Evolutionary conservation across 2,888 invertebrate species (phyloP).

Genomic region (Archips xylosteana): DNA sequence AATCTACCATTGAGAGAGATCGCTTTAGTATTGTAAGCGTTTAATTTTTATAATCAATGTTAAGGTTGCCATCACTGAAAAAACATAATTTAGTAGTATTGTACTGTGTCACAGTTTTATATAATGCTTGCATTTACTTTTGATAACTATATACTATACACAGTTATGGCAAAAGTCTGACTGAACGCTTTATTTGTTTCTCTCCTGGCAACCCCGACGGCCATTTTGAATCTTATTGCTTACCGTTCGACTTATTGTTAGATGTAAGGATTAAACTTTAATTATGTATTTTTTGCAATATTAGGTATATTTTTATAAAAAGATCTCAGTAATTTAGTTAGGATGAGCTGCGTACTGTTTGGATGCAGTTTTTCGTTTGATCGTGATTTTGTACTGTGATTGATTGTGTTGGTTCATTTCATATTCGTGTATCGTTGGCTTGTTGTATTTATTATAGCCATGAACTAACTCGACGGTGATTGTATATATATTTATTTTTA

Average conservation of each 20-base stretch:
- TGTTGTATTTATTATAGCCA: conserved; percentile 49
- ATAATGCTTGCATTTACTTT: conserved; percentile 75
- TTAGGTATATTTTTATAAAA: conserved; percentile 76
- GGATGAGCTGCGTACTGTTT: conserved; percentile 50
- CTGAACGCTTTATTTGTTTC: conserved; percentile 60
- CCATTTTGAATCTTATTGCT: conserved; percentile 78
- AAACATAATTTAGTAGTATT: conserved; percentile 44
- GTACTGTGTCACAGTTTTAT: conserved; percentile 43
- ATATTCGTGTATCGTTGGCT: conserved; percentile 50
- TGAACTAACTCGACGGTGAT: conserved; percentile 37
- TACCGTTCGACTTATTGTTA: conserved; percentile 78
- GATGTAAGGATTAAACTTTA: conserved; percentile 70
- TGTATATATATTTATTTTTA: conserved; percentile 56
- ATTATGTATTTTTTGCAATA: conserved; percentile 73
- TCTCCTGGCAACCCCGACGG: conserved; percentile 66
- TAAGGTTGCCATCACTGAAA: conserved; percentile 66
- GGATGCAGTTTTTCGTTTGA: conserved; percentile 55
- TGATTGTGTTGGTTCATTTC: conserved; percentile 62
- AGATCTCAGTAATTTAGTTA: conserved; percentile 71
- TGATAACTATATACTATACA: conserved; percentile 63
- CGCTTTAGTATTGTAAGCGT: conserved; percentile 74
- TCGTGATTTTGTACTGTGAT: conserved; percentile 78
- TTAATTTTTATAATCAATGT: conserved; percentile 61
- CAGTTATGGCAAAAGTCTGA: conserved; percentile 53
- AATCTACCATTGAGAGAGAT: conserved; percentile 78